Evolutionary conservation across 2,888 invertebrate genomes (phyloP).

Genomic region (Lymantria dispar): DNA sequence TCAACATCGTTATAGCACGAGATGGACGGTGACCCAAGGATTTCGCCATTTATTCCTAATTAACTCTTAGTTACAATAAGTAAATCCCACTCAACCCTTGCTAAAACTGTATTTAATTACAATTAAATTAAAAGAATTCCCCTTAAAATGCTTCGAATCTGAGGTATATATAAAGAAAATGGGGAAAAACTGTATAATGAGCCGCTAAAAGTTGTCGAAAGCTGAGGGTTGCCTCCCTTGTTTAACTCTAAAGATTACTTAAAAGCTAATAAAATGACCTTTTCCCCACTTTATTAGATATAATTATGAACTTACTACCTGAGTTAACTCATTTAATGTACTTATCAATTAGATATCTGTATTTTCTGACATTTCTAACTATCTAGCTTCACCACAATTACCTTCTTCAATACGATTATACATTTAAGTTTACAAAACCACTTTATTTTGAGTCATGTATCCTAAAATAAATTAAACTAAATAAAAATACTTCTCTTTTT

Average conservation of each 20-base stretch:
- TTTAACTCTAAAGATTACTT: slow-evolving; percentile 75
- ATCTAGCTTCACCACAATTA: too few relatives aligned
- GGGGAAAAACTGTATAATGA: slow-evolving; percentile 63
- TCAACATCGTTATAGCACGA: slow-evolving; percentile 19
- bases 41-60: slow-evolving; percentile 32
- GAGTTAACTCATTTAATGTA: slow-evolving; percentile 47
- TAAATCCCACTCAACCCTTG: slow-evolving; percentile 23
- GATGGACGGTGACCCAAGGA: slow-evolving; percentile 5
- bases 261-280: slow-evolving; percentile 73
- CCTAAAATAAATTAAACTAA: too few relatives aligned
- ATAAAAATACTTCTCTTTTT: too few relatives aligned
- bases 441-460: too few relatives aligned
- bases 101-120: slow-evolving; percentile 23
- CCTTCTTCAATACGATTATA: too few relatives aligned
- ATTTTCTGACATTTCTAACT: background rate
- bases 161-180: slow-evolving; percentile 59
- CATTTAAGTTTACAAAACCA: too few relatives aligned
- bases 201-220: slow-evolving; percentile 62
- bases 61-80: slow-evolving; percentile 25
- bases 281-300: slow-evolving; percentile 58
- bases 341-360: background rate
- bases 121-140: slow-evolving; percentile 42
- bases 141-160: slow-evolving; percentile 47
- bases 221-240: slow-evolving; percentile 59
- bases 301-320: slow-evolving; percentile 34